Evolutionary conservation across 2,888 invertebrate species (phyloP), one percentile per base, ranked within the genome.

Genomic region (Mythimna ferrago): DNA sequence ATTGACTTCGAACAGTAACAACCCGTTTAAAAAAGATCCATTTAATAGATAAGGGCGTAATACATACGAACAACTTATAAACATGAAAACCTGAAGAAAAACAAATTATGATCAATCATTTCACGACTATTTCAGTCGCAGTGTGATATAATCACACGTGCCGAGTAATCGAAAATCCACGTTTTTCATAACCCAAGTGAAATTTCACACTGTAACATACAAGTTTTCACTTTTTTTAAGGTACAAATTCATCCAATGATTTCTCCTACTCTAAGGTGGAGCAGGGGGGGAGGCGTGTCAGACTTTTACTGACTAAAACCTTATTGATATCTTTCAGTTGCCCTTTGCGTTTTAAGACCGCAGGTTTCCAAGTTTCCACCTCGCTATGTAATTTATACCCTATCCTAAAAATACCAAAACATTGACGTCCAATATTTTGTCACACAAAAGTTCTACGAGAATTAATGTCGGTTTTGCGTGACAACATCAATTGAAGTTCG

Each of bases 391-490:
- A 48, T 19, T 48, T 48, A 48, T 19, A 48, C 48, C 48, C 48
- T 6, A 48, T 21, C 32, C 54, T 44, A 26, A 60, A 61, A 62
- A 58, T 57, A 61, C 19, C 32, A 68, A 53, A 73, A 53, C 32
- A n/a, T 62, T 54, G 35, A 67, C 60, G 44, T 38, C 44, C 32
- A 1, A n/a, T 19, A 53, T 68, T 48, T 19, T 26, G 19, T 26
- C 57, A 70, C 61, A 60, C 32, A 61, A 41, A 54, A 62, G 67
- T 64, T 65, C 48, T 62, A 54, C 10, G 56, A 61, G 41, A 38
- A 64, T 65, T 86, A 86, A 86, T 82, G 73, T 35, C 54, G 21
- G 61, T 60, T 76, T 86, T 56, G 82, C 84, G 78, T 85, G 84
- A 74, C 71, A 51, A 35, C 53, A 41, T 16, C 73, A 62, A 61